phyloP scores from a whole-genome alignment of 2,888 invertebrate genomes.

The Minunthozetes semirufus region DNA sequence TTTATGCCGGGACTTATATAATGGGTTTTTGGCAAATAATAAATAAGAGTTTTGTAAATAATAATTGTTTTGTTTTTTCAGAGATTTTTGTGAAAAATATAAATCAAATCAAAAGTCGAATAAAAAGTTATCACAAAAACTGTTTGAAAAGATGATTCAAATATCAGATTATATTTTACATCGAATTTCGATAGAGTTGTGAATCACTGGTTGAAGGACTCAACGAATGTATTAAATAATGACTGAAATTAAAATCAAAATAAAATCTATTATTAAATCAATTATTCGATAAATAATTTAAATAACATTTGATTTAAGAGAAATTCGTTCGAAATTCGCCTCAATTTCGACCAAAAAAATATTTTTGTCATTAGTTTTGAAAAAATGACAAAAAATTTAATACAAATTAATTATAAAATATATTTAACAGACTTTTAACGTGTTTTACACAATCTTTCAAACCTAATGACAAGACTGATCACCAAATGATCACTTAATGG shows the following conservation, averaged over 20 bases:
- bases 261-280: background rate
- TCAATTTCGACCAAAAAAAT: background rate
- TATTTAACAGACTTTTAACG: slow-evolving; percentile 2
- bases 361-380: background rate
- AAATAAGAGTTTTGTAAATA: too few relatives aligned
- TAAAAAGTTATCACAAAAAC: too few relatives aligned
- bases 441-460: background rate
- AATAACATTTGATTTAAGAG: background rate
- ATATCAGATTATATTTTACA: too few relatives aligned
- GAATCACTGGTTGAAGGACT: background rate
- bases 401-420: background rate
- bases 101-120: too few relatives aligned
- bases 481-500: background rate
- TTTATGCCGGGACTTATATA: too few relatives aligned
- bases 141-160: too few relatives aligned
- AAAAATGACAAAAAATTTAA: slow-evolving; percentile 9
- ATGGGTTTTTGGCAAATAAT: too few relatives aligned
- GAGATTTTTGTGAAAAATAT: too few relatives aligned
- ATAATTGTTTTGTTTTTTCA: too few relatives aligned
- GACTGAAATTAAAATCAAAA: background rate
- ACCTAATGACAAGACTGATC: slow-evolving; percentile 5
- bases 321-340: background rate
- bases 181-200: background rate
- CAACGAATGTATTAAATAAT: background rate
- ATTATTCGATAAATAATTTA: background rate